Conservation (phyloP, 2,113 vertebrate species). For the Psettodes erumei region DNA sequence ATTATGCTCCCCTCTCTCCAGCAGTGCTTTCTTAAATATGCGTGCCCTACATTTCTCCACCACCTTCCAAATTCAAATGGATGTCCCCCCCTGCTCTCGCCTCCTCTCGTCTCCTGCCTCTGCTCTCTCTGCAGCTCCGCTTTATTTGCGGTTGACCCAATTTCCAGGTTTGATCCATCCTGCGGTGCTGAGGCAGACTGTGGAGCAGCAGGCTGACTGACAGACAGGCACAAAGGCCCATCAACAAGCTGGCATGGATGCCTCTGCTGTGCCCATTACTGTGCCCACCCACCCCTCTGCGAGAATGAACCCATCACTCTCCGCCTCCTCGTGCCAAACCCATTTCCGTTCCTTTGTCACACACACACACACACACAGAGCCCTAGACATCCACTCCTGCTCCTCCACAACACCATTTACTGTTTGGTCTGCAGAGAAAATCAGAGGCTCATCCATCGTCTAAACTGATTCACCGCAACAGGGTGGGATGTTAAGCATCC, state of each 20-base stretch:
- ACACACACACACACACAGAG: conserved; percentile 3
- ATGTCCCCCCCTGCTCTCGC: conserved; percentile 69
- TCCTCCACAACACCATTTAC: conserved; percentile 33
- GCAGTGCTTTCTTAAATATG: conserved; percentile 79
- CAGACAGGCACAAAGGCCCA: conserved; percentile 66
- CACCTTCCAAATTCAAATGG: conserved; percentile 76
- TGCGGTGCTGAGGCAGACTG: conserved; percentile 61
- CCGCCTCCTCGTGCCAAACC: conserved; percentile 47
- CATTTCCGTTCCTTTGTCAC: conserved; percentile 51
- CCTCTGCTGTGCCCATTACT: conserved; percentile 55
- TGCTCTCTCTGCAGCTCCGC: conserved; percentile 52
- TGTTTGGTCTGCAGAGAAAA: conserved; percentile 43
- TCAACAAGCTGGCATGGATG: conserved; percentile 55
- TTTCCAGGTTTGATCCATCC: conserved; percentile 80
- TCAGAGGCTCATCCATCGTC: conserved; percentile 37
- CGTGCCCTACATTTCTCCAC: conserved; percentile 79
- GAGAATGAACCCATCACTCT: conserved; percentile 62
- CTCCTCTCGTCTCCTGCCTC: conserved; percentile 59
- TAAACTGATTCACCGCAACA: conserved; percentile 33
- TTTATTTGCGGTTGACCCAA: conserved; percentile 83
- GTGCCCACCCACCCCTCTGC: conserved; percentile 61
- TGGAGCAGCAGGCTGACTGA: conserved; percentile 48
- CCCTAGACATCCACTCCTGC: conserved; percentile 1
- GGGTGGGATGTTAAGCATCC: conserved; percentile 25
- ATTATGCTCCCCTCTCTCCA: conserved; percentile 62